Evolutionary conservation across 2,888 invertebrate species (phyloP).

Genomic region (Masnerella sp.): DNA sequence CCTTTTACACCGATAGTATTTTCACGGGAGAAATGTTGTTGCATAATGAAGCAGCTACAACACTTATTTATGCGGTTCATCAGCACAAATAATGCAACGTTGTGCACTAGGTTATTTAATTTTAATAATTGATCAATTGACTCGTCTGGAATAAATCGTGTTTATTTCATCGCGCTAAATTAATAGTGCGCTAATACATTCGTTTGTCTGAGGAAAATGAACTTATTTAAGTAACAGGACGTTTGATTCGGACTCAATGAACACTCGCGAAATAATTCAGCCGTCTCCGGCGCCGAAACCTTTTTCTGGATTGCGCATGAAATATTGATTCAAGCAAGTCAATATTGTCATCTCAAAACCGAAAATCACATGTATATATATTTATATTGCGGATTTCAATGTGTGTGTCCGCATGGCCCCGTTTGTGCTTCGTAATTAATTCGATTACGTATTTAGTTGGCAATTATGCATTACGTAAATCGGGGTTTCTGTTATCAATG

Average conservation of each 20-base stretch:
- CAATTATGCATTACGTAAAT: constrained; percentile 23
- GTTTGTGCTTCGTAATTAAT: constrained; percentile 12
- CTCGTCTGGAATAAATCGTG: constrained; percentile 42
- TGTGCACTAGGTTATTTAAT: constrained; percentile 23
- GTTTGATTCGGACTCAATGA: constrained; percentile 57
- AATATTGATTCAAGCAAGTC: constrained; percentile 52
- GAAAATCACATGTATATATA: constrained; percentile 34
- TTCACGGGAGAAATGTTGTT: too few relatives aligned
- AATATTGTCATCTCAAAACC: constrained; percentile 56
- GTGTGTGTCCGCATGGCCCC: background rate
- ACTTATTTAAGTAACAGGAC: constrained; percentile 56
- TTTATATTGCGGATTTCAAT: constrained; percentile 1
- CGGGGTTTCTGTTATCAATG: constrained; percentile 12
- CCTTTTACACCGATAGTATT: too few relatives aligned
- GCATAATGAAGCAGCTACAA: too few relatives aligned
- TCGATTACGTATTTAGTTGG: constrained; percentile 21
- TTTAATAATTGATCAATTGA: constrained; percentile 45
- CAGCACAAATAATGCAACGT: constrained; percentile 30
- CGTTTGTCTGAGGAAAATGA: constrained; percentile 45
- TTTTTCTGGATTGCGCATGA: constrained; percentile 55
- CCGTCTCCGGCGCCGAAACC: constrained; percentile 49
- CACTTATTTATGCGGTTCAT: constrained; percentile 39
- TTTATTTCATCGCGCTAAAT: constrained; percentile 52
- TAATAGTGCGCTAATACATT: constrained; percentile 53
- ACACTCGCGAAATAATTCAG: constrained; percentile 50